These are phyloP conservation scores for Standfussiana lucernea DNA, from an alignment of 2,888 invertebrate genomes.

Conservation along the genomic window DNA sequence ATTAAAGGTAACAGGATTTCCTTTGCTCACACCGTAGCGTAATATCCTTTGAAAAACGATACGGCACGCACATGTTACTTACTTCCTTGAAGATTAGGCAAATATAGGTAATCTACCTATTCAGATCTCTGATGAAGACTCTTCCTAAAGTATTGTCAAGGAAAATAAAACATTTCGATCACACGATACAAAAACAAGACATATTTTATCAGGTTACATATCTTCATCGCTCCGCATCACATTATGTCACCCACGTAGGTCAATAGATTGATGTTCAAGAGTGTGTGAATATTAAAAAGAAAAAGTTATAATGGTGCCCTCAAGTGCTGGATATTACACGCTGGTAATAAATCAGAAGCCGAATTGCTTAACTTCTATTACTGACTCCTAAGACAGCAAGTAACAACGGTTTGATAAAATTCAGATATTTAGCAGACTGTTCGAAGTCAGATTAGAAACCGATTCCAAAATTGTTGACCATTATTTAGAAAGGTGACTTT, in stretches of 20 bases:
- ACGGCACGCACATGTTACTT: no score
- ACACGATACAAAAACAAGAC: neutral
- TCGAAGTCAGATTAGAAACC: neutral
- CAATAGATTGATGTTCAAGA: conserved; percentile 33
- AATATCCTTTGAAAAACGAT: no score
- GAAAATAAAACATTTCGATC: neutral
- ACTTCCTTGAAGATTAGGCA: no score
- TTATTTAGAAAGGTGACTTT: no score
- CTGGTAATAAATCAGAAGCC: conserved; percentile 61
- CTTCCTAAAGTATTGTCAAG: no score
- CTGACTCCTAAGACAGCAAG: no score
- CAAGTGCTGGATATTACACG: conserved; percentile 55
- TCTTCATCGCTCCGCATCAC: conserved; percentile 8
- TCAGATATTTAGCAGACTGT: neutral
- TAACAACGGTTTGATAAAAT: neutral
- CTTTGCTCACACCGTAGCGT: conserved; percentile 51
- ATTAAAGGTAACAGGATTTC: conserved; percentile 68
- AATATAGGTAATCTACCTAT: no score
- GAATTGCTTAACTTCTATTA: conserved; percentile 64
- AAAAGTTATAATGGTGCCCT: conserved; percentile 53
- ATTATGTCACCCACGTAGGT: conserved; percentile 2
- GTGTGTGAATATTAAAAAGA: conserved; percentile 58
- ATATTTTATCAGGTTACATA: neutral
- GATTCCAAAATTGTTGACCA: no score
- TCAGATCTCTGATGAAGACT: no score